Conservation (phyloP, 2,113 vertebrate species). For the Nothoprocta pentlandii region DNA sequence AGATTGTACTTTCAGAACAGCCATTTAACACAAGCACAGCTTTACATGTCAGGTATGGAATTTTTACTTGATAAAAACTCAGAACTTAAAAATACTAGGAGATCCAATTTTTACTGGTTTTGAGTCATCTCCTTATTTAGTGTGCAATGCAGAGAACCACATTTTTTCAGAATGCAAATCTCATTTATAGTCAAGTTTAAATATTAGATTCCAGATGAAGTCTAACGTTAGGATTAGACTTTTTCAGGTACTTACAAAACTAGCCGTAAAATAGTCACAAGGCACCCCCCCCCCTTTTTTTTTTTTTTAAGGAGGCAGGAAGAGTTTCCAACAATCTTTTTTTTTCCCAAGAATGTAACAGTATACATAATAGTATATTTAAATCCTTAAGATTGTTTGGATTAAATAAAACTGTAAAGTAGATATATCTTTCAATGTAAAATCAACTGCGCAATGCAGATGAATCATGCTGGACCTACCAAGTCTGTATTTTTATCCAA, state of each 20-base stretch:
- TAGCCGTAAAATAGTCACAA: not conserved
- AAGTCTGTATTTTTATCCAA: not conserved
- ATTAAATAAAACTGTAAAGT: not conserved
- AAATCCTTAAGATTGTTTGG: not conserved
- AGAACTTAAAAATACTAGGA: not conserved
- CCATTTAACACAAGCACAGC: not conserved
- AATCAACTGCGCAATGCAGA: not conserved
- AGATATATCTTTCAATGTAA: not conserved
- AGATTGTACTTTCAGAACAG: not conserved
- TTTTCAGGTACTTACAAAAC: not conserved
- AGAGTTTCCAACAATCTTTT: not conserved
- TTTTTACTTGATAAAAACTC: not conserved
- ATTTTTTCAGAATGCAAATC: not conserved
- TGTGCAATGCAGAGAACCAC: not conserved
- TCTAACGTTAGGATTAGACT: not conserved
- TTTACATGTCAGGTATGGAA: no score
- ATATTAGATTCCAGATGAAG: not conserved
- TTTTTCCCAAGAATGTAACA: not conserved
- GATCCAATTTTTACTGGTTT: not conserved
- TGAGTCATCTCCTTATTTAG: not conserved
- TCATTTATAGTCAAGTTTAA: not conserved
- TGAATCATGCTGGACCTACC: not conserved
- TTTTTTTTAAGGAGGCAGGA: no score
- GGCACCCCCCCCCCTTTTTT: no score
- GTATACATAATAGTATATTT: not conserved